Evolutionary conservation across 2,113 vertebrate species (phyloP), one percentile per base, ranked within the genome.

Genomic region (Galeopterus variegatus): DNA sequence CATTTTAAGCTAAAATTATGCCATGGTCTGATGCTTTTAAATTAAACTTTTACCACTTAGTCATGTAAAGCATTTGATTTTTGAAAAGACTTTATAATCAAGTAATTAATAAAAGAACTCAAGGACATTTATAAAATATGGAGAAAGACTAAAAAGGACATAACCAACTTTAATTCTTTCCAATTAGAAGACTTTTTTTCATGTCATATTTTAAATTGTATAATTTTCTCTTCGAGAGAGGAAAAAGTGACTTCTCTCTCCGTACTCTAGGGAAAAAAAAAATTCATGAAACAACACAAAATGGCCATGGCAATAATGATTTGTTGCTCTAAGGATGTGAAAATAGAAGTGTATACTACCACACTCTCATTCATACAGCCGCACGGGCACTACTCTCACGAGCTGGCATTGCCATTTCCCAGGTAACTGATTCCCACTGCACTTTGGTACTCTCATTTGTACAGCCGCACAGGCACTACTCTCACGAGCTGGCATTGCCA

Each of bases 41-140:
- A 98, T 98, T 98, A 98, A 98, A 96, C 89, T 97, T 98, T 98
- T 97, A 96, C 88, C 97, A 98, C 98, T 98, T 98, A 98, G 69
- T 81, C 93, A 91, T 98, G 65, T 85, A 97, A 98, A 97, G 60
- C 10, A 3, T 98, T 98, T 98, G 98, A 98, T 98, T 98, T 98
- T 98, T 96, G 33, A 98, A 98, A 98, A 97, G 97, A 86, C 82
- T 98, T 98, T 97, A 93, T 98, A 98, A 98, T 98, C 85, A 98
- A 98, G 97, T 98, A 98, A 98, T 99, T 98, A 98, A 96, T 96
- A 97, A 97, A 97, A 97, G 89, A 91, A 79, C 96, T 90, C 90
- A 76, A 92, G 70, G 95, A 94, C 92, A 48, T 94, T 97, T 97
- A 91, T 97, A 96, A 98, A 98, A 82, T 92, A 31, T 81, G 76